These are phyloP conservation scores for Chamaetylas fuelleborni DNA, from an alignment of 2,113 vertebrate genomes.

Conservation along the genomic window DNA sequence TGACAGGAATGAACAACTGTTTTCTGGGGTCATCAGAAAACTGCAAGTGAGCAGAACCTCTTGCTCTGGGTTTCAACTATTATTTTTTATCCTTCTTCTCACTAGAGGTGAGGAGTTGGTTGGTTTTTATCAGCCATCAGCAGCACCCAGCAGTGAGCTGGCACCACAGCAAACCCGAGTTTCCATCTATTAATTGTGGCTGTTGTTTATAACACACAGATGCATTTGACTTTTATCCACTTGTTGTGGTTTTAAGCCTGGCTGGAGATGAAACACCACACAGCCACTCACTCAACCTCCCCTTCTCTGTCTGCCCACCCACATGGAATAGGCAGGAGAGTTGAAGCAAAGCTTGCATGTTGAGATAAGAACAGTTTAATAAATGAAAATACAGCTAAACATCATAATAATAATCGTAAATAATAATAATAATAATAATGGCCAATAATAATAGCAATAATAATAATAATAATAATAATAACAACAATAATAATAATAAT, in stretches of 20 bases:
- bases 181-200: not conserved
- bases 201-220: not conserved
- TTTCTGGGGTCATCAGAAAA: not conserved
- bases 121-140: not conserved
- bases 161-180: not conserved
- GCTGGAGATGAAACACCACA: not conserved
- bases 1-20: not conserved
- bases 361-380: not conserved
- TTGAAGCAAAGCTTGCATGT: not conserved
- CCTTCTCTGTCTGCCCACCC: not conserved
- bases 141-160: not conserved
- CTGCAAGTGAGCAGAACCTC: not conserved
- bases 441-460: not conserved
- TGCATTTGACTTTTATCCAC: not conserved
- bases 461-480: not conserved
- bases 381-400: not conserved
- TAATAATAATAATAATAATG: not conserved
- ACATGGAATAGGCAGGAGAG: not conserved
- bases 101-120: not conserved
- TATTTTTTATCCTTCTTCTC: not conserved
- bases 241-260: not conserved
- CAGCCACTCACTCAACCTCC: fast-evolving
- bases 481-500: not conserved
- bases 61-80: not conserved
- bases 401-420: not conserved